A percentile compares a stretch with the other conserved stretches of the same genome.
Evolutionary conservation across 2,888 invertebrate species (phyloP).

Genomic region (Lottia scabra): DNA sequence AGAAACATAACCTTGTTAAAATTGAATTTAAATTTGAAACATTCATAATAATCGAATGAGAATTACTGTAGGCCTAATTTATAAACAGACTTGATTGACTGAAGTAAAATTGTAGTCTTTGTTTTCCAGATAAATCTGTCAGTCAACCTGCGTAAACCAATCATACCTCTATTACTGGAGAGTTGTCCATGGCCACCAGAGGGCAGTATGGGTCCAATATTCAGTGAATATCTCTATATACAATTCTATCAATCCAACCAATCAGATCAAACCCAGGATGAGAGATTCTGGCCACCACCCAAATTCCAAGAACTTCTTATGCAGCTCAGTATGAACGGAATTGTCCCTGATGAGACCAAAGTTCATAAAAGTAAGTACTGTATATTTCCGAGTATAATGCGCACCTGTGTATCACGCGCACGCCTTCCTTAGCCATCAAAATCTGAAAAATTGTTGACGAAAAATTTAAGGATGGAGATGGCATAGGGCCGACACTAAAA

Average conservation of each 20-base stretch:
- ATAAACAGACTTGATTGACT: too few relatives aligned
- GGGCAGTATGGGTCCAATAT: conserved; percentile 67
- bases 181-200: conserved; percentile 65
- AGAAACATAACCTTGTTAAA: too few relatives aligned
- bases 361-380: conserved; percentile 44
- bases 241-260: conserved; percentile 13
- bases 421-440: too few relatives aligned
- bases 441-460: too few relatives aligned
- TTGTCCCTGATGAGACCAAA: conserved; percentile 47
- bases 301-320: conserved; percentile 65
- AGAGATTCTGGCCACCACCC: conserved; percentile 59
- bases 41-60: too few relatives aligned
- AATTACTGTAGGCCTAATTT: too few relatives aligned
- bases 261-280: conserved; percentile 45
- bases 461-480: too few relatives aligned
- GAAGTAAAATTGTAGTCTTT: too few relatives aligned
- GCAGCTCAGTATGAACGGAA: conserved; percentile 57
- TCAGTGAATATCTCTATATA: conserved; percentile 55
- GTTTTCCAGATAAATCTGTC: conserved; percentile 59
- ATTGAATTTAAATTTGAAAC: too few relatives aligned
- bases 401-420: too few relatives aligned
- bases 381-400: too few relatives aligned
- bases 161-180: conserved; percentile 65
- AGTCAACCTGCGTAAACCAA: conserved; percentile 59
- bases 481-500: too few relatives aligned